These are phyloP conservation scores for Epistrophella euchroma DNA, from an alignment of 2,888 invertebrate genomes.

Conservation along the genomic window DNA sequence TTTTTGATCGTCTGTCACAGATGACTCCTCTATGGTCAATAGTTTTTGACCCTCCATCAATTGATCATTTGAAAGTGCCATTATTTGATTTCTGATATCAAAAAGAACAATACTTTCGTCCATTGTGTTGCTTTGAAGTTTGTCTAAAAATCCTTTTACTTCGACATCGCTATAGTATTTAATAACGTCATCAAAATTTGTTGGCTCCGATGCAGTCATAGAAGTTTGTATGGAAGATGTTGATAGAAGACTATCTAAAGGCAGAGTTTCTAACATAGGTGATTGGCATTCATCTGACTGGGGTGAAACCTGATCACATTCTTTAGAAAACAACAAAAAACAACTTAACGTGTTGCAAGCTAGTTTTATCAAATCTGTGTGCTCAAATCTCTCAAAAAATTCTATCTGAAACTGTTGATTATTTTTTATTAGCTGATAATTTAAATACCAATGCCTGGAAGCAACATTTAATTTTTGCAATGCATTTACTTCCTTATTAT, in stretches of 20 bases:
- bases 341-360: conserved; percentile 79
- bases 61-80: neutral
- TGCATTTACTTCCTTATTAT: conserved; percentile 76
- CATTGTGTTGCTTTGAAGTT: conserved; percentile 35
- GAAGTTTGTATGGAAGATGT: conserved; percentile 28
- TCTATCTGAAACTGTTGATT: conserved; percentile 81
- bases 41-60: neutral
- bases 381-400: conserved; percentile 76
- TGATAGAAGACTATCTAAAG: conserved; percentile 35
- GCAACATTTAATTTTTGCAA: conserved; percentile 81
- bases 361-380: conserved; percentile 30
- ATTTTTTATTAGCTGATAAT: conserved; percentile 81
- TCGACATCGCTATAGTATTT: conserved; percentile 41
- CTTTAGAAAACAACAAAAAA: conserved; percentile 78
- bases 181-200: conserved; percentile 60
- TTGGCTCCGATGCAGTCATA: conserved; percentile 34
- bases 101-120: conserved; percentile 81
- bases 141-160: conserved; percentile 37
- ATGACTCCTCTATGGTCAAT: conserved; percentile 18
- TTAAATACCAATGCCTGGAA: conserved; percentile 82
- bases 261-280: conserved; percentile 30
- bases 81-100: conserved; percentile 79
- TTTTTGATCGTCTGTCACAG: conserved; percentile 18
- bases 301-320: conserved; percentile 1
- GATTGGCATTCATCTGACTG: conserved; percentile 30